Evolutionary conservation across 1,140 invertebrate species (phyloP), one percentile per base, ranked within the genome.

Genomic region (Lanistes nyassanus): DNA sequence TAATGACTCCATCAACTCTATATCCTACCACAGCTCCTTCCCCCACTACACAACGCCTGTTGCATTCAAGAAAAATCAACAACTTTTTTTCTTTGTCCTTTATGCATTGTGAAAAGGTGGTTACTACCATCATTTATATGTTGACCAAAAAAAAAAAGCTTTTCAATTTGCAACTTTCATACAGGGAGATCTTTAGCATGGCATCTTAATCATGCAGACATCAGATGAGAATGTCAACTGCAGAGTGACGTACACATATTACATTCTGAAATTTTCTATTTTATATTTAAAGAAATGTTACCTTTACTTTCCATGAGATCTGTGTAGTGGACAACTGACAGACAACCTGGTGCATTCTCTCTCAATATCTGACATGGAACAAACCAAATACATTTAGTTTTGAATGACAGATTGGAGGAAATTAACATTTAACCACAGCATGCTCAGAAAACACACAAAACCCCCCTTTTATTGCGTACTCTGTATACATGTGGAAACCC

Each of bases 331-430:
- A 93, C 92, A 79, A 97, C 90, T 3, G 93, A 94, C 29, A 98
- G 89, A 88, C 95, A 97, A 86, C 96, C 95, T 0, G 95, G 96
- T 0, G 96, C 94, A 91, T 97, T 96, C 90, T 97, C 96, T 88
- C 96, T 94, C 82, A 96, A 94, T 1, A 94, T 92, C 92, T 96
- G 83, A 26, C n/a, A 85, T 42, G 39, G 13, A 42, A 47, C 5
- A 47, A 47, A 47, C 9, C 42, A 47, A 47, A 47, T n/a, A 16
- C 42, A 47, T 47, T 2, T 47, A 13, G 9, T 78, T 73, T 73
- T 65, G 7, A 5, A 64, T 21, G 26, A 64, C n/a, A 60, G 0
- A 31, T 55, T 55, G 11, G 51, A 16, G 51, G 11, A 16, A 13
- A 16, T 13, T 55, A 55, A 55, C 13, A 55, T 11, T n/a, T 55